A percentile compares a stretch with the other conserved stretches of the same genome.
phyloP scores from a whole-genome alignment of 2,797 vertebrate genomes.

The Babyrousa celebensis region DNA sequence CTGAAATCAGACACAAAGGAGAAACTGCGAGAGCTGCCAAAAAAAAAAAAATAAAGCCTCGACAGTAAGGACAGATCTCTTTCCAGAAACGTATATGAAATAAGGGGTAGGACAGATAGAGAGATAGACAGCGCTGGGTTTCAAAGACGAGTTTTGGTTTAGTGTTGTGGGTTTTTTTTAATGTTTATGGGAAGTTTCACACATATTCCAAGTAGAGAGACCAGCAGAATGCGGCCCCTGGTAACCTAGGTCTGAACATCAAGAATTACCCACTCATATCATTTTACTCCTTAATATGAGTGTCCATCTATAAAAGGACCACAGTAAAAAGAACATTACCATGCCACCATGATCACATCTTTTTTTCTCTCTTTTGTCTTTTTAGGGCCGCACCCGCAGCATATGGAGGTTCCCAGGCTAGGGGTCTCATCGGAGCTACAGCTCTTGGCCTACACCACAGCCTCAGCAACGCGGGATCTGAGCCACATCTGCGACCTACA shows the following conservation, averaged over 20 bases:
- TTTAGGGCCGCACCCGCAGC: too few relatives aligned
- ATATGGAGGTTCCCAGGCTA: too few relatives aligned
- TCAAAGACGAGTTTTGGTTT: background rate
- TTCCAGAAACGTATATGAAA: background rate
- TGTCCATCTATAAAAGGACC: background rate
- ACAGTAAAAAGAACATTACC: background rate
- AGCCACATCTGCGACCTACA: too few relatives aligned
- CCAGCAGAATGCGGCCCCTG: background rate
- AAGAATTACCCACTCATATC: background rate
- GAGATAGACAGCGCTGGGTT: background rate
- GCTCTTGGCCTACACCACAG: too few relatives aligned
- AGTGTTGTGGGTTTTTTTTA: background rate
- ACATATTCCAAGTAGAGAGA: background rate
- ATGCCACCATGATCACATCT: background rate
- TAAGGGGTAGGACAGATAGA: too few relatives aligned
- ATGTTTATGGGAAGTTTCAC: background rate
- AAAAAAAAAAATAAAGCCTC: background rate
- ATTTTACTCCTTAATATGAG: background rate
- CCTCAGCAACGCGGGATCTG: too few relatives aligned
- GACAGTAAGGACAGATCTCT: background rate
- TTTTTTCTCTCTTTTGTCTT: too few relatives aligned
- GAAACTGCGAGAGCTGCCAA: too few relatives aligned
- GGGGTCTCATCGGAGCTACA: too few relatives aligned
- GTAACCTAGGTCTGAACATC: background rate
- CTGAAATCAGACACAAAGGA: background rate